Base-by-base conservation (phyloP, 2,888 invertebrate species). In the Aplocera efformata region DNA sequence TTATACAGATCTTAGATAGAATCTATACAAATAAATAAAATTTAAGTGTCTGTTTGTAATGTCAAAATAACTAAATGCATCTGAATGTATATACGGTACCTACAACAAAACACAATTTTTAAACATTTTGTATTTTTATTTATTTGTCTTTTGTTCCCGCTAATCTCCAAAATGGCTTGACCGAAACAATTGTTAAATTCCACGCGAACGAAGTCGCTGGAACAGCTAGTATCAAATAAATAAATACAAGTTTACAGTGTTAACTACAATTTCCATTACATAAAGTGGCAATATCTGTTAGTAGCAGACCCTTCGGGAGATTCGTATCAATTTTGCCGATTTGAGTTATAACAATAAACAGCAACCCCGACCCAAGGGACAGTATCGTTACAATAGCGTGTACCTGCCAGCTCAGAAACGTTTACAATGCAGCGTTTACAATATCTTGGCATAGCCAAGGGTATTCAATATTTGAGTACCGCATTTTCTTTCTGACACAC, bases 331-430 rank as follows among this genome's bases (percentile, higher is more conserved):
- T 67, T 60, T 52, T 58, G 58, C 51, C 49, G 59, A 62, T 64
- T 63, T 58, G 53, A 64, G 62, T 68, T 66, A 56, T 67, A 58
- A 58, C 63, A 60, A 56, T 58, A 45, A 47, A 42, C 53, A 48
- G 38, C 41, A 42, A 43, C 60, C 49, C 58, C 58, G 52, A 51
- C 54, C 52, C 60, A 42, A 46, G 56, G 58, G 54, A 59, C 48
- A 49, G 45, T 55, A 46, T 49, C 42, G 42, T 58, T 60, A 56
- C 45, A 79, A 75, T 69, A 53, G 58, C 41, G 42, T 60, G 66
- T 81, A 79, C 81, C 80, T 80, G 79, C 81, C 80, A 80, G 79
- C 65, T 64, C 50, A 58, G 53, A 50, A 46, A 5, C 22, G n/a
- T 6, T n/a, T 22, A 6, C 22, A 22, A 22, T 7, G 7, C 6